Percentiles rank a stretch among this genome's conserved stretches.
Conservation (phyloP, 2,888 invertebrate genomes). For the Dicyrtoma fusca region DNA sequence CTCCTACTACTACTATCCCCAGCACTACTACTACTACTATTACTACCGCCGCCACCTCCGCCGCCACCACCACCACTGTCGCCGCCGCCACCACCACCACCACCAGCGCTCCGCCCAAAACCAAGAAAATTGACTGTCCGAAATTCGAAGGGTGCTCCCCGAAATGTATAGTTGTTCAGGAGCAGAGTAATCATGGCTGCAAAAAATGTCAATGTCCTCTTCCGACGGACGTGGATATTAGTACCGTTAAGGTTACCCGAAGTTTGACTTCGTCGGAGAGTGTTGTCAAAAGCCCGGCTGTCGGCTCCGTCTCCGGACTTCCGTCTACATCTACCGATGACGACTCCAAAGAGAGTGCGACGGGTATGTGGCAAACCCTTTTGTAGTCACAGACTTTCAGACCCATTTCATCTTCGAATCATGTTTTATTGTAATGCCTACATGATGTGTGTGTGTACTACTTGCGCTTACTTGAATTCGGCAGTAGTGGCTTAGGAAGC, state of each 20-base stretch:
- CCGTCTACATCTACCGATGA: slow-evolving; percentile 30
- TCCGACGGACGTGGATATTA: slow-evolving; percentile 24
- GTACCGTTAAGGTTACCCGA: slow-evolving; percentile 29
- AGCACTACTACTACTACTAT: not conserved
- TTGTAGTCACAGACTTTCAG: not conserved
- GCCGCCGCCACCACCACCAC: slow-evolving; percentile 8
- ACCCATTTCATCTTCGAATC: too few species aligned
- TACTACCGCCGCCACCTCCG: not conserved
- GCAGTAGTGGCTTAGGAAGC: too few species aligned
- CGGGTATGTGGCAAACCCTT: slow-evolving; percentile 29
- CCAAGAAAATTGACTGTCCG: slow-evolving; percentile 44
- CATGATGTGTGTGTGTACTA: too few species aligned
- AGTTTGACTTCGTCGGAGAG: not conserved
- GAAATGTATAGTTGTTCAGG: slow-evolving; percentile 52
- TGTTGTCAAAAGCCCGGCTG: slow-evolving; percentile 21
- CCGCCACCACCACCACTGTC: not conserved
- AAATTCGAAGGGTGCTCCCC: slow-evolving; percentile 53
- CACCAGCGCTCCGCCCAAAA: not conserved
- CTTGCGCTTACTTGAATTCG: too few species aligned
- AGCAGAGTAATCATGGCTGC: slow-evolving; percentile 50
- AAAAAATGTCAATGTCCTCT: slow-evolving; percentile 52
- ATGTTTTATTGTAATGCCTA: too few species aligned
- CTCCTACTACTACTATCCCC: not conserved
- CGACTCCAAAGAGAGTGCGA: slow-evolving; percentile 22
- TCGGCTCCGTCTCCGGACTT: slow-evolving; percentile 43